Percentiles rank a stretch among this genome's conserved stretches.
phyloP scores from a whole-genome alignment of 1,140 invertebrate species.

The Eriocheir sinensis region DNA sequence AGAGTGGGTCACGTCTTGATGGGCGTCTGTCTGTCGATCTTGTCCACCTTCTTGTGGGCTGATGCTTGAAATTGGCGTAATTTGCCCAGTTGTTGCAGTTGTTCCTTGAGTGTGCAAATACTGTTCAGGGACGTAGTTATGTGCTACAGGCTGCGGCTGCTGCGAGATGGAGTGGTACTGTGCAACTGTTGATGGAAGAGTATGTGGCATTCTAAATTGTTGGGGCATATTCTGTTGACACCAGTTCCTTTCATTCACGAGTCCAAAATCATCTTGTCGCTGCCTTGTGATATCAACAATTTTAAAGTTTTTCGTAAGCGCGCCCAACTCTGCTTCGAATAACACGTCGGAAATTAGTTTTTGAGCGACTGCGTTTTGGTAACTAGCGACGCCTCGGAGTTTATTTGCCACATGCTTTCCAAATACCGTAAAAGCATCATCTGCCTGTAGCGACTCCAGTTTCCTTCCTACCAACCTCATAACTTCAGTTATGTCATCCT shows the following conservation, averaged over 20 bases:
- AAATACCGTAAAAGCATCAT: slow-evolving; percentile 46
- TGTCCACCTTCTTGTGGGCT: slow-evolving; percentile 41
- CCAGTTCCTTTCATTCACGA: slow-evolving; percentile 52
- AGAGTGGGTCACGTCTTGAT: slow-evolving; percentile 47
- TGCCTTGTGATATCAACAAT: slow-evolving; percentile 47
- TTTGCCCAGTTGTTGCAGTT: slow-evolving; percentile 35
- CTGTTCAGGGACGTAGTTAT: slow-evolving; percentile 44
- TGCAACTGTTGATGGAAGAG: slow-evolving; percentile 52
- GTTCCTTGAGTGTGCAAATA: slow-evolving; percentile 35
- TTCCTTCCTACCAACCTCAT: slow-evolving; percentile 45
- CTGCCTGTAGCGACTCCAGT: slow-evolving; percentile 46
- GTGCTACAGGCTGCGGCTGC: slow-evolving; percentile 46
- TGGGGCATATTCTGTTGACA: slow-evolving; percentile 46
- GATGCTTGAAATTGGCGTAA: slow-evolving; percentile 36
- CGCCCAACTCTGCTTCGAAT: slow-evolving; percentile 42
- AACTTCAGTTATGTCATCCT: slow-evolving; percentile 46
- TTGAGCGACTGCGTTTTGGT: slow-evolving; percentile 42
- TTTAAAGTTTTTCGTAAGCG: slow-evolving; percentile 45
- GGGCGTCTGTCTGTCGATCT: slow-evolving; percentile 44
- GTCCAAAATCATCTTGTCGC: slow-evolving; percentile 48
- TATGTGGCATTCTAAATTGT: slow-evolving; percentile 50
- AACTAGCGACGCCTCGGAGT: slow-evolving; percentile 34
- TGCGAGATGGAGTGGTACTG: slow-evolving; percentile 50
- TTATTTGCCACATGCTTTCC: slow-evolving; percentile 50
- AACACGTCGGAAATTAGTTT: slow-evolving; percentile 45